A percentile compares a stretch with the other conserved stretches of the same genome.
Evolutionary conservation across 2,888 invertebrate species (phyloP).

Genomic region (Linyphia triangularis): DNA sequence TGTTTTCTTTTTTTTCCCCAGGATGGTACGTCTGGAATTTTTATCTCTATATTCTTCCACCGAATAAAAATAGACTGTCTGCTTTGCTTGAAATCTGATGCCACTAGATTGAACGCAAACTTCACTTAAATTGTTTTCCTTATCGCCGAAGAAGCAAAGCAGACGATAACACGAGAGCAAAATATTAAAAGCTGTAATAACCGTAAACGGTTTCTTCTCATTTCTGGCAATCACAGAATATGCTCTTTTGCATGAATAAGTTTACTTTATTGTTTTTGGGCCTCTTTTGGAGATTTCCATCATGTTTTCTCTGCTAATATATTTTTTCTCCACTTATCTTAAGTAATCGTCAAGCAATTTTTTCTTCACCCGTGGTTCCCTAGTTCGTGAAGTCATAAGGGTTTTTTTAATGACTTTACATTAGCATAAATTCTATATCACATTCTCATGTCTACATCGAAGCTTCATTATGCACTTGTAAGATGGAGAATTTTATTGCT

Average conservation of each 20-base stretch:
- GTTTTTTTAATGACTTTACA: slow-evolving; percentile 31
- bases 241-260: slow-evolving; percentile 37
- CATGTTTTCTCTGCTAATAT: slow-evolving; percentile 50
- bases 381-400: neutral
- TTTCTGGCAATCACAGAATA: slow-evolving; percentile 38
- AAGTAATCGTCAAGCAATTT: neutral
- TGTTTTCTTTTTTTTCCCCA: neutral
- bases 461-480: too few relatives aligned
- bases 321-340: slow-evolving; percentile 5
- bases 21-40: slow-evolving; percentile 55
- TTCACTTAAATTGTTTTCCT: slow-evolving; percentile 67
- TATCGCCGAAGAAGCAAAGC: slow-evolving; percentile 35
- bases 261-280: slow-evolving; percentile 40
- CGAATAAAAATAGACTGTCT: slow-evolving; percentile 66
- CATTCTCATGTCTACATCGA: too few relatives aligned
- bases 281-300: slow-evolving; percentile 12
- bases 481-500: neutral
- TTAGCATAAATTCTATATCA: slow-evolving; percentile 40
- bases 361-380: neutral
- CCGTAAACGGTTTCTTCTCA: slow-evolving; percentile 41
- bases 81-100: slow-evolving; percentile 69
- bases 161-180: slow-evolving; percentile 15
- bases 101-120: slow-evolving; percentile 61
- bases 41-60: slow-evolving; percentile 42
- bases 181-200: slow-evolving; percentile 48